Base-by-base conservation (phyloP, 2,113 vertebrate species). In the Nothocercus nigrocapillus region DNA sequence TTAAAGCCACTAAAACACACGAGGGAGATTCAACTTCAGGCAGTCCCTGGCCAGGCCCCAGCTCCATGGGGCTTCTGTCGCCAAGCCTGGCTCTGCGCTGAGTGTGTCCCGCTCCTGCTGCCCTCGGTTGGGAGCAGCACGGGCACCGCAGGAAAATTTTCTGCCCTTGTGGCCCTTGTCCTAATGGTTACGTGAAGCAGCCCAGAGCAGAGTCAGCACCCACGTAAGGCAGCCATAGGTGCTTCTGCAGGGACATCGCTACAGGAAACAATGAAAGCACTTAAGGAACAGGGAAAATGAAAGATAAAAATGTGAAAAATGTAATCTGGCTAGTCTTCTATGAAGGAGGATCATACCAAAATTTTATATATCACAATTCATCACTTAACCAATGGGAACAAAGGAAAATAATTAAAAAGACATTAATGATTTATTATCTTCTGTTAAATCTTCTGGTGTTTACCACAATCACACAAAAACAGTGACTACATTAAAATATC, bases 321-420 rank as follows among this genome's bases (percentile, higher is more conserved):
- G 1, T 44, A 24, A 18, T 58, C 21, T 53, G 32, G 9, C 9
- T 59, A 20, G 69, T 66, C 58, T 58, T 79, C 63, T 76, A 32
- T n/a, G 70, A 77, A 76, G 47, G 6, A 9, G 22, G 22, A 83
- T 18, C 21, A 74, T 67, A 18, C 21, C 18, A 36, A 53, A 62
- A 92, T 80, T 75, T 85, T 92, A 77, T 34, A 79, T 53, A 81
- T 12, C 40, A 68, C 22, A 73, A 4, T 66, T 82, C 13, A 82
- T 16, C 18, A 54, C 34, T 25, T 69, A 88, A 38, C 34, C 53
- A 81, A 59, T 8, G 62, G 25, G 7, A 40, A 59, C 36, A 49
- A 3, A 8, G 5, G 25, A 62, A 68, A 73, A 49, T 7, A 40
- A 66, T 34, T n/a, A 5, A 18, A 64, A 85, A 59, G 4, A 0